Conservation (phyloP, 2,797 vertebrate species). For the Gymnoscopelus braueri region DNA sequence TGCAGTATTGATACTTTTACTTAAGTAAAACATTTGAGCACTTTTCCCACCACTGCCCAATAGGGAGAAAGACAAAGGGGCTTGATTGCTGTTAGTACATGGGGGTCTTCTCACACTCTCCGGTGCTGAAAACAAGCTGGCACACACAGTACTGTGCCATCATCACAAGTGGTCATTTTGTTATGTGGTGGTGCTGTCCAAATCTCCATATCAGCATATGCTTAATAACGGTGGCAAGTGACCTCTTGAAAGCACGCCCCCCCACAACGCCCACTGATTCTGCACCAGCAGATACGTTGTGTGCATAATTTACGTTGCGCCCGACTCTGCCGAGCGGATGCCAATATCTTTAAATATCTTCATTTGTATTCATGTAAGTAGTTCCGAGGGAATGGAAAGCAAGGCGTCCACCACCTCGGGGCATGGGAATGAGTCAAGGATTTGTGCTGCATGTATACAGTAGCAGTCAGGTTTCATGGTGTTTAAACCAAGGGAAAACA, state of each 20-base stretch:
- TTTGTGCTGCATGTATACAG: conserved; percentile 62
- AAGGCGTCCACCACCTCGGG: conserved; percentile 61
- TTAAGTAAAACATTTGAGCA: too few relatives aligned
- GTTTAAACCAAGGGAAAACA: conserved; percentile 52
- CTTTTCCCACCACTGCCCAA: too few relatives aligned
- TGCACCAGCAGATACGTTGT: conserved; percentile 40
- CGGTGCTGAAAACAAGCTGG: too few relatives aligned
- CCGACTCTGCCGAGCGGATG: conserved; percentile 49
- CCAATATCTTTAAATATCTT: conserved; percentile 74
- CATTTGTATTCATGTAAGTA: conserved; percentile 77
- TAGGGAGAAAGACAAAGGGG: too few relatives aligned
- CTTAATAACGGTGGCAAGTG: conserved; percentile 54
- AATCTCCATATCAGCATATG: conserved; percentile 27
- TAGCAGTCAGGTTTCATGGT: conserved; percentile 61
- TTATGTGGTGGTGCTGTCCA: neutral
- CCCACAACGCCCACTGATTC: conserved; percentile 56
- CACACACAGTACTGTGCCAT: too few relatives aligned
- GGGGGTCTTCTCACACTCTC: too few relatives aligned
- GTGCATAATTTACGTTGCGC: conserved; percentile 53
- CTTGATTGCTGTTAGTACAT: too few relatives aligned
- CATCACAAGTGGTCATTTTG: neutral
- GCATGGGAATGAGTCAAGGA: conserved; percentile 72
- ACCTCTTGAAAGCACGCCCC: conserved; percentile 61
- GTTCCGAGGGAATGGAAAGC: conserved; percentile 69
- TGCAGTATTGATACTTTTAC: too few relatives aligned